Evolutionary conservation across 2,113 vertebrate genomes (phyloP).

Genomic region (Phoenicopterus ruber): DNA sequence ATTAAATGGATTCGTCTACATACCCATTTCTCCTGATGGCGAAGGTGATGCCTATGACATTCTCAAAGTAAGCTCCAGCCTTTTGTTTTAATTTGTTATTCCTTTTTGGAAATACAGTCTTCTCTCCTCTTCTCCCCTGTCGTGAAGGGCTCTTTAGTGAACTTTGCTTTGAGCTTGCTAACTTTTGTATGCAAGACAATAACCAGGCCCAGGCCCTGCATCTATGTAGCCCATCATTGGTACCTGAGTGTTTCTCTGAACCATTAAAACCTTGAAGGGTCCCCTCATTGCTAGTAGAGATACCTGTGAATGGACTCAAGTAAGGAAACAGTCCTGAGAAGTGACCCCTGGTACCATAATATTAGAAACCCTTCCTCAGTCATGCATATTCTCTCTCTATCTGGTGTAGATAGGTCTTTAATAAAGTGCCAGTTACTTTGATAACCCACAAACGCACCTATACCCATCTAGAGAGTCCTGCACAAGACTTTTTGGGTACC

Average conservation of each 20-base stretch:
- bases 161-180: background rate
- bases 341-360: background rate
- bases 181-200: background rate
- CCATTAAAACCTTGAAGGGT: background rate
- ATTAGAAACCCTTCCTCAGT: background rate
- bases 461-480: background rate
- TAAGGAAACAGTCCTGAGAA: background rate
- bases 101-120: background rate
- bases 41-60: conserved; percentile 65
- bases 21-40: background rate
- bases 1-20: conserved; percentile 55
- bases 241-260: background rate
- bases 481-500: background rate
- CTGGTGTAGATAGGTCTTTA: background rate
- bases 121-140: background rate
- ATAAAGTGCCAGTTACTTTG: background rate
- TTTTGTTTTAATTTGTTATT: background rate
- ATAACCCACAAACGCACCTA: background rate
- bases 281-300: background rate
- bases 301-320: background rate
- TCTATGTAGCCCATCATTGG: background rate
- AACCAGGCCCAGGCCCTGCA: background rate
- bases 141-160: background rate
- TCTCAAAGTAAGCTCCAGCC: conserved; percentile 53
- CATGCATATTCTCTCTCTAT: background rate